Evolutionary conservation across 2,797 vertebrate genomes (phyloP), one percentile per base, ranked within the genome.

Genomic region (Lepilemur ruficaudatus): DNA sequence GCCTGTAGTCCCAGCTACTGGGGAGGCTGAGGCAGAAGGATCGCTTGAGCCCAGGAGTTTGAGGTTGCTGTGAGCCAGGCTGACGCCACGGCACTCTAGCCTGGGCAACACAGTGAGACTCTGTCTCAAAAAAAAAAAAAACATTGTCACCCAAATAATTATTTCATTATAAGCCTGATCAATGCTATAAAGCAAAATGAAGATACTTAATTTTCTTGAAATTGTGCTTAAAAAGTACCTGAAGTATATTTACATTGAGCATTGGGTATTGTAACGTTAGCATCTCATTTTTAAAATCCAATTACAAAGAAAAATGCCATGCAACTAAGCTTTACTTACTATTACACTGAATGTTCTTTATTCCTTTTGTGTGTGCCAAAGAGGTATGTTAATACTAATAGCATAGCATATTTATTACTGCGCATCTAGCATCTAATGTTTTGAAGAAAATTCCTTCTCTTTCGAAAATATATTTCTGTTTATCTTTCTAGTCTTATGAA

Each of bases 381-480:
- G 35, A 81, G 18, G 15, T 84, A 10, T 52, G 35, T 70, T 97
- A 89, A 93, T 95, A 67, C 14, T 73, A 52, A 48, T 90, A 67
- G 38, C 18, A 82, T 43, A 63, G n/a, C 43, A 48, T 79, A 88
- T 63, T 28, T 88, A 55, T 89, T 90, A 76, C 23, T 94, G 8
- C 14, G 38, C 73, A 91, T 76, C n/a, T 76, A 65, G 48, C 67
- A 91, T 76, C n/a, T 76, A 59, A 75, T 70, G 5, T 20, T 73
- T 46, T 95, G 50, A 91, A 78, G 55, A 91, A 94, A 96, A 82
- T 86, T 46, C 23, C 28, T 78, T 88, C 52, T 84, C 46, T 94
- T 75, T 94, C 65, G 25, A 87, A 87, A 89, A 91, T n/a, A 22
- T 14, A 70, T 75, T 84, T 93, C 52, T 83, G 41, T 89, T 94